Percentiles rank a stretch among this genome's conserved stretches.
These are phyloP conservation scores for Sipha maydis DNA, from an alignment of 2,888 invertebrate species.

Conservation along the genomic window DNA sequence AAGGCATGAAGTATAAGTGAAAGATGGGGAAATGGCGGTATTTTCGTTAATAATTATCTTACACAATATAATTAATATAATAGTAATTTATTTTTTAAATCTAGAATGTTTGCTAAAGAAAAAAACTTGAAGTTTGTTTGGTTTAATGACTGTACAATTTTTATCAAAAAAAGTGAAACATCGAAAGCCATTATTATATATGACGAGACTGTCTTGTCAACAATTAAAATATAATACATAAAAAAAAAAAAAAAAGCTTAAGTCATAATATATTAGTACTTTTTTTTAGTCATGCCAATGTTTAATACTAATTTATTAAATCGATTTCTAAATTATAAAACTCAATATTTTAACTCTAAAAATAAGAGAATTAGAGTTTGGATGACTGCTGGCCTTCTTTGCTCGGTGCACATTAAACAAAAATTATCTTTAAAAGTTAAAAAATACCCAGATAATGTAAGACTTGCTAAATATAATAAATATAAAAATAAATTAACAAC, in stretches of 20 bases:
- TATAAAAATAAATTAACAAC: slow-evolving; percentile 10
- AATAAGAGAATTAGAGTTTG: not conserved
- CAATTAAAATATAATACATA: too few relatives aligned
- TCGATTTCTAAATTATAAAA: too few relatives aligned
- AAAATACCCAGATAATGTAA: slow-evolving; percentile 18
- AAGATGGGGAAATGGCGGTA: slow-evolving; percentile 10
- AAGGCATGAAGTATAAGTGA: slow-evolving; percentile 15
- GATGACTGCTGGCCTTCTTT: slow-evolving; percentile 26
- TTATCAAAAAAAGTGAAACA: not conserved
- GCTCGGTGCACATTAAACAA: slow-evolving; percentile 13
- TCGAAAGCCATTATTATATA: not conserved
- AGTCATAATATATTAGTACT: too few relatives aligned
- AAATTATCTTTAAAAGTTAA: slow-evolving; percentile 17
- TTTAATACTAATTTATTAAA: too few relatives aligned
- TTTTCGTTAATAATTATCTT: slow-evolving; percentile 18
- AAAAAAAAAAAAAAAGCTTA: too few relatives aligned
- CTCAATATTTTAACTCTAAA: slow-evolving; percentile 13
- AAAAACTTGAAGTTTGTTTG: not conserved
- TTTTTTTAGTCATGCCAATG: too few relatives aligned
- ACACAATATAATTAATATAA: not conserved
- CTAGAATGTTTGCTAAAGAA: slow-evolving; percentile 11
- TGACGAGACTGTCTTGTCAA: too few relatives aligned
- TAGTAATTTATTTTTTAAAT: slow-evolving; percentile 14
- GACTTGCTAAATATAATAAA: not conserved
- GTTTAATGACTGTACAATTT: slow-evolving; percentile 11